These are phyloP conservation scores for Euwallacea fornicatus DNA, from an alignment of 1,140 invertebrate genomes.

Conservation along the genomic window DNA sequence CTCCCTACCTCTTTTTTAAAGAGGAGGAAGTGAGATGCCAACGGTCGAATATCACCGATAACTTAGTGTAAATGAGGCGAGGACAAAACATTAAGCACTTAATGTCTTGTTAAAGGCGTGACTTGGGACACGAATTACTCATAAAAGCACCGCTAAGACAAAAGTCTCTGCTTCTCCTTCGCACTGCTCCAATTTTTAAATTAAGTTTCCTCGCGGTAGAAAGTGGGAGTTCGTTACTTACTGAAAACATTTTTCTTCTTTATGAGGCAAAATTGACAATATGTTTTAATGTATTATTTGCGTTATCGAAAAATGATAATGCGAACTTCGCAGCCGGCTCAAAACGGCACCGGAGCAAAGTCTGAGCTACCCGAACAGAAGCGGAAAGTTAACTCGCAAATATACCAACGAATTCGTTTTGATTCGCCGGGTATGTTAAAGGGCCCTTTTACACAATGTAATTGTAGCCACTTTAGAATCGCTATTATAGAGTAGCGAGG, in stretches of 20 bases:
- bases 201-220: background rate
- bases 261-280: background rate
- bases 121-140: constrained; percentile 39
- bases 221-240: background rate
- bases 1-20: constrained; percentile 8
- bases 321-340: background rate
- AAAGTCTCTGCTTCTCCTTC: background rate
- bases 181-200: background rate
- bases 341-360: too few relatives aligned
- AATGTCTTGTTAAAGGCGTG: constrained; percentile 41
- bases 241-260: background rate
- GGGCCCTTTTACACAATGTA: too few relatives aligned
- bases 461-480: too few relatives aligned
- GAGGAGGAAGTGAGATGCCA: constrained; percentile 16
- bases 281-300: background rate
- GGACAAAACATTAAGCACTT: constrained; percentile 41
- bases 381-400: too few relatives aligned
- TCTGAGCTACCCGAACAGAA: too few relatives aligned
- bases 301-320: background rate
- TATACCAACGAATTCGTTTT: too few relatives aligned
- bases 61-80: constrained; percentile 36
- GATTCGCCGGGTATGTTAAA: too few relatives aligned
- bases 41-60: constrained; percentile 33
- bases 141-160: constrained; percentile 12
- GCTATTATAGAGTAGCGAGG: too few relatives aligned